Conservation (phyloP, 2,113 vertebrate species). For the Camelus dromedarius region DNA sequence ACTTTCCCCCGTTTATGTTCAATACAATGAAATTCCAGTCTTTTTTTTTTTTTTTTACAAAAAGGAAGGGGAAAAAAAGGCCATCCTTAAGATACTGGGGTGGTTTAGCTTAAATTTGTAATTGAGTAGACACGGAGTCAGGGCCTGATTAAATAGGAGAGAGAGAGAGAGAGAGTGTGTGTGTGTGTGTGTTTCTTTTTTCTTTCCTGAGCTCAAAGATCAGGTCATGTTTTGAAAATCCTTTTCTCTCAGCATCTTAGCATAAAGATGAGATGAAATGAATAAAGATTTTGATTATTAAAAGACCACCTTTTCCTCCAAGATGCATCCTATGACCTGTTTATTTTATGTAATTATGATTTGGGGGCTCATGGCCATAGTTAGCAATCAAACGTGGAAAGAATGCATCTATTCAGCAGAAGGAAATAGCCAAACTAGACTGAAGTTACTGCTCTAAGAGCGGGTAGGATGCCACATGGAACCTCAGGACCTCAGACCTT, state of each 20-base stretch:
- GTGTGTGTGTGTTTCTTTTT: neutral
- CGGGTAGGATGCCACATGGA: fast-evolving
- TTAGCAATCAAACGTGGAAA: neutral
- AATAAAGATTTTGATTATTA: slow-evolving; percentile 1
- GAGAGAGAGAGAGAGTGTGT: no score
- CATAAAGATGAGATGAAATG: neutral
- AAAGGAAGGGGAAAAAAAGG: neutral
- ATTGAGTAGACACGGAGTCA: neutral
- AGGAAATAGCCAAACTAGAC: neutral
- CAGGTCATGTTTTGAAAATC: neutral
- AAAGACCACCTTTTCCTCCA: neutral
- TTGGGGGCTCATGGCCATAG: neutral
- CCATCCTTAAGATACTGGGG: neutral
- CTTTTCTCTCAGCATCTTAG: neutral
- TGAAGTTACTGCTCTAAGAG: fast-evolving
- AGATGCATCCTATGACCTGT: neutral
- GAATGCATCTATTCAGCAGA: neutral
- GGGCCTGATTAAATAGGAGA: neutral
- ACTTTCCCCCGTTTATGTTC: neutral
- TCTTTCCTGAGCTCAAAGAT: neutral
- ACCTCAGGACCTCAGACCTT: neutral
- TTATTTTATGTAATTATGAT: slow-evolving; percentile 51
- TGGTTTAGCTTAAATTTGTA: neutral
- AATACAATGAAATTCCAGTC: slow-evolving; percentile 60
- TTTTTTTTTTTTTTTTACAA: neutral